Base-by-base conservation (phyloP, 2,888 invertebrate species). In the Fragum fragum region DNA sequence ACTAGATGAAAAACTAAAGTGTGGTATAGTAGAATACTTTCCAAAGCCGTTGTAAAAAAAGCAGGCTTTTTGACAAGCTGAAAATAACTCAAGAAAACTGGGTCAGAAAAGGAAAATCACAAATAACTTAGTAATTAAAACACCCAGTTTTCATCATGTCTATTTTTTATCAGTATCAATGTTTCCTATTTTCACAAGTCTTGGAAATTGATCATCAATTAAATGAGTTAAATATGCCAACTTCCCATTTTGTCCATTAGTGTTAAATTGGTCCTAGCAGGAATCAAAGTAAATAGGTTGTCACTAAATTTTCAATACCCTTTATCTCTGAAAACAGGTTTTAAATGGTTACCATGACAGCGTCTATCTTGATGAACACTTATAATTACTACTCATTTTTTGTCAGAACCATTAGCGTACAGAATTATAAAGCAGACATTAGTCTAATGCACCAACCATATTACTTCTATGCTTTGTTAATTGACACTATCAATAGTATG, bases 181-280 rank as follows among this genome's bases (percentile, higher is more conserved):
- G 32, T 36, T 36, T 36, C 32, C 32, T 36, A 36, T 36, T 36
- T 36, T 9, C 3, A 9, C 9, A 36, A 36, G 9, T 36, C 32
- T 36, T 36, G 32, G 3, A 36, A 36, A 36, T 6, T 36, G 32
- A 6, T 36, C 32, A 36, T 36, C 32, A 36, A 9, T 36, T 36
- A 36, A 36, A 36, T 6, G 3, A 36, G 32, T 6, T 6, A 36
- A 36, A 3, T 36, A 36, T 36, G 32, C 9, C 32, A 36, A 3
- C 32, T 0, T 57, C 57, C 57, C 57, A 57, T 57, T 36, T 57
- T 57, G 23, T 57, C 57, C 57, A 57, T 57, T 57, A 57, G 57
- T 14, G 28, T 57, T 57, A 1, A 57, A 57, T 23, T 57, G 47
- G 47, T 9, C 47, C 47, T 47, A 47, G 16, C 47, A 18, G 47